These are phyloP conservation scores for Pyrocoelia pectoralis DNA, from an alignment of 2,888 invertebrate species.

Conservation along the genomic window DNA sequence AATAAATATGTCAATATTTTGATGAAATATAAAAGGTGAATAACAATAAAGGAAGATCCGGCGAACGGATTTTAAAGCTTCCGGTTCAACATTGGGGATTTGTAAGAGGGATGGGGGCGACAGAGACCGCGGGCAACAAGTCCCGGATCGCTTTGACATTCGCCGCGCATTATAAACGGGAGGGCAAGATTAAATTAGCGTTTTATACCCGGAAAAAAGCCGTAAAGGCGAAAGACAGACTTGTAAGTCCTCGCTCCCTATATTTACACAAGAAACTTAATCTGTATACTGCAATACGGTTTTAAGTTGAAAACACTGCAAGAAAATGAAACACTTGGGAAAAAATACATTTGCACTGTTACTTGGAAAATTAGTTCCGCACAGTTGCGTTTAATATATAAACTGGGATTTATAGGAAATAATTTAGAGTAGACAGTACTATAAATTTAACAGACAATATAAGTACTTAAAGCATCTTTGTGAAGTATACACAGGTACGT, in stretches of 20 bases:
- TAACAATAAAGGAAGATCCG: slow-evolving; percentile 52
- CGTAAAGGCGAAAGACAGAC: slow-evolving; percentile 46
- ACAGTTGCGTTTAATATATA: slow-evolving; percentile 4
- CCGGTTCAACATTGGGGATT: slow-evolving; percentile 51
- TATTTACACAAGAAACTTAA: slow-evolving; percentile 44
- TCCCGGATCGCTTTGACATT: slow-evolving; percentile 48
- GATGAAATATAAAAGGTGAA: slow-evolving; percentile 45
- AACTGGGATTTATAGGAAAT: slow-evolving; percentile 26
- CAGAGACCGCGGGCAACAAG: slow-evolving; percentile 56
- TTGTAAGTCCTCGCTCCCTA: slow-evolving; percentile 41
- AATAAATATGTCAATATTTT: slow-evolving; percentile 17
- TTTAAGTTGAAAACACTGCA: slow-evolving; percentile 33
- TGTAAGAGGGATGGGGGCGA: slow-evolving; percentile 47
- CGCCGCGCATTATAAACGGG: slow-evolving; percentile 47
- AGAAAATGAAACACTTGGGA: slow-evolving; percentile 33
- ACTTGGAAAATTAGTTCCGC: slow-evolving; percentile 14
- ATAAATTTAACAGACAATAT: slow-evolving; percentile 29
- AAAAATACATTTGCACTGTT: slow-evolving; percentile 26
- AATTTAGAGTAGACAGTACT: slow-evolving; percentile 22
- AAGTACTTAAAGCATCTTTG: slow-evolving; percentile 28
- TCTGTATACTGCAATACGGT: slow-evolving; percentile 36
- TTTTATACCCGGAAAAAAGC: slow-evolving; percentile 50
- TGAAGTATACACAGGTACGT: slow-evolving; percentile 25
- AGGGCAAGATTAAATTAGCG: slow-evolving; percentile 50
- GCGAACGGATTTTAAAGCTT: slow-evolving; percentile 53